Evolutionary conservation across 1,140 invertebrate genomes (phyloP).

Genomic region (Drosophila busckii): DNA sequence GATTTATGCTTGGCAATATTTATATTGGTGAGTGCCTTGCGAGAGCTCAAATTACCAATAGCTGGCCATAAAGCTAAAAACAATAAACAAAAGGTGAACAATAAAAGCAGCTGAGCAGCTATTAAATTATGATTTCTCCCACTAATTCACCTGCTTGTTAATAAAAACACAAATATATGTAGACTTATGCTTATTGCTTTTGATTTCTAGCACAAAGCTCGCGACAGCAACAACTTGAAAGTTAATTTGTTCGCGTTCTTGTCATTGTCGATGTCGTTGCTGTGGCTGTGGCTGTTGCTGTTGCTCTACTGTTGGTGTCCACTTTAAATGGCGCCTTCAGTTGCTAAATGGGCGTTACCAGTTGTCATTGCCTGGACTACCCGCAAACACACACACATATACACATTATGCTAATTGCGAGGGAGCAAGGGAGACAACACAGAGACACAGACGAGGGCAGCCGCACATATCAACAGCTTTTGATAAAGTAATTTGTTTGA

Average conservation of each 20-base stretch:
- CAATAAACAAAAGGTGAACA: conserved; percentile 33
- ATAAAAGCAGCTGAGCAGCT: conserved; percentile 49
- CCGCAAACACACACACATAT: conserved; percentile 65
- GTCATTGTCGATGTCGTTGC: conserved; percentile 18
- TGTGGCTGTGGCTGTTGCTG: conserved; percentile 9
- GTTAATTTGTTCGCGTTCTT: conserved; percentile 26
- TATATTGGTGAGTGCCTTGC: conserved; percentile 20
- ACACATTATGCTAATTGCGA: conserved; percentile 67
- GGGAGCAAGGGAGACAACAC: conserved; percentile 28
- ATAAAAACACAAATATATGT: conserved; percentile 70
- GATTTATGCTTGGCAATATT: conserved; percentile 42
- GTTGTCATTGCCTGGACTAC: conserved; percentile 35
- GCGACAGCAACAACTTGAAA: conserved; percentile 24
- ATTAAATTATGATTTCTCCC: conserved; percentile 70
- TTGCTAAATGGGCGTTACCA: conserved; percentile 46
- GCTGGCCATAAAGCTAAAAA: conserved; percentile 21
- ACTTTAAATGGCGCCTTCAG: conserved; percentile 69
- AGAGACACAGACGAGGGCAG: conserved; percentile 9
- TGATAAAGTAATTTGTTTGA: conserved; percentile 77
- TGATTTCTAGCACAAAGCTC: conserved; percentile 48
- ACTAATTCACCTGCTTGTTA: conserved; percentile 68
- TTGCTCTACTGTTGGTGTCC: conserved; percentile 59
- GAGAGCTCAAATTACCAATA: conserved; percentile 30
- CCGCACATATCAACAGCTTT: conserved; percentile 41
- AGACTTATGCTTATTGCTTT: too few species aligned